Conservation (phyloP, 2,888 invertebrate genomes). For the Drosophila cracens region DNA sequence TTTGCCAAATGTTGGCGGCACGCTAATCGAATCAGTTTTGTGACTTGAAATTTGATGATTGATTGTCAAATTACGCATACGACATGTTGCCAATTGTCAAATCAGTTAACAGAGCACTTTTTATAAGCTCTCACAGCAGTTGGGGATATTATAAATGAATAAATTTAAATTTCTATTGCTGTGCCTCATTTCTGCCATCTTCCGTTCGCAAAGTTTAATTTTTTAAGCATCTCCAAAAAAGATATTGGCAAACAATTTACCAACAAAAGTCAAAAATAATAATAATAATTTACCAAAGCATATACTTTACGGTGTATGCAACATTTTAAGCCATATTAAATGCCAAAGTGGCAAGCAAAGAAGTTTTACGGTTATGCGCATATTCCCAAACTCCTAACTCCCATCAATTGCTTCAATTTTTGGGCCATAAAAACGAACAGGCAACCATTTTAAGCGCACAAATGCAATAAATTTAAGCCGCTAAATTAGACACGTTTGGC, state of each 20-base stretch:
- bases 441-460: constrained; percentile 68
- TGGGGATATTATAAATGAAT: background rate
- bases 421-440: constrained; percentile 64
- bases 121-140: background rate
- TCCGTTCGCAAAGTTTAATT: background rate
- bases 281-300: background rate
- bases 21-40: constrained; percentile 4
- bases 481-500: constrained; percentile 73
- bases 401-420: constrained; percentile 47
- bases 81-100: background rate
- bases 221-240: background rate
- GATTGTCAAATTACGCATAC: background rate
- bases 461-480: constrained; percentile 73
- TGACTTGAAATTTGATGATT: constrained; percentile 1
- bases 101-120: background rate
- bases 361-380: constrained; percentile 37
- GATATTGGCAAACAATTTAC: background rate
- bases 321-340: constrained; percentile 4
- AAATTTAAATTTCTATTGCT: background rate
- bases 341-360: constrained; percentile 6
- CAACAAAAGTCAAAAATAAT: background rate
- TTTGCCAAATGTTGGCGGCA: background rate
- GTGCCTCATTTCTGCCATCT: background rate
- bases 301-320: background rate
- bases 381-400: constrained; percentile 35